Evolutionary conservation across 2,113 vertebrate species (phyloP).

Genomic region (Smithornis capensis): DNA sequence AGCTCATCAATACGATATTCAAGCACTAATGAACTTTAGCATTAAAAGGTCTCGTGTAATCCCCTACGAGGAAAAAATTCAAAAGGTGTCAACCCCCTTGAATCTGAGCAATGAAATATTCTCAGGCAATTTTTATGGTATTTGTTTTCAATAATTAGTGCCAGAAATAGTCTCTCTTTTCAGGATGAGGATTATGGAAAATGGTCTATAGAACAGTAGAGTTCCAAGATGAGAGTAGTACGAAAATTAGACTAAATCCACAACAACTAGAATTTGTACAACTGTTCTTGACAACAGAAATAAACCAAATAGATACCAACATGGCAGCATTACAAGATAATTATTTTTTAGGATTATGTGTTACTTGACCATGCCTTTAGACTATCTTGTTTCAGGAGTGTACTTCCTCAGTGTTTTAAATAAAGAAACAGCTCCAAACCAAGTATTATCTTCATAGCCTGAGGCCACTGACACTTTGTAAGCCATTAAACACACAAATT

Average conservation of each 20-base stretch:
- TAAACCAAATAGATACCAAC: neutral
- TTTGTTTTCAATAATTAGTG: constrained; percentile 4
- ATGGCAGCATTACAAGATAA: neutral
- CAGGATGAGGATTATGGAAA: neutral
- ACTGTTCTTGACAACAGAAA: neutral
- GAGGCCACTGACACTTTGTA: neutral
- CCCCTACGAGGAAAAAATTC: neutral
- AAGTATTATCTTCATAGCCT: neutral
- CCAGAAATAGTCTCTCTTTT: neutral
- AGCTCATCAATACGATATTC: constrained; percentile 28
- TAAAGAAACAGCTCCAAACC: neutral
- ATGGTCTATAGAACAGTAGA: neutral
- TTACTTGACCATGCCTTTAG: neutral
- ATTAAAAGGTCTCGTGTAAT: neutral
- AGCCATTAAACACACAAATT: neutral
- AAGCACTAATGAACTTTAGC: neutral
- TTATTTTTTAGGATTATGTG: neutral
- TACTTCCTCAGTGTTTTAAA: neutral
- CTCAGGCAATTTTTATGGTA: neutral
- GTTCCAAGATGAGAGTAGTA: neutral
- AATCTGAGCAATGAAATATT: neutral
- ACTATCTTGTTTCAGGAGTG: neutral
- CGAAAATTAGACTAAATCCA: neutral
- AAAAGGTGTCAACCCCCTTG: neutral
- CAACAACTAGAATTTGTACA: neutral